Percentiles rank a stretch among this genome's conserved stretches.
These are phyloP conservation scores for Mythimna lalbum DNA, from an alignment of 2,888 invertebrate genomes.

Conservation along the genomic window DNA sequence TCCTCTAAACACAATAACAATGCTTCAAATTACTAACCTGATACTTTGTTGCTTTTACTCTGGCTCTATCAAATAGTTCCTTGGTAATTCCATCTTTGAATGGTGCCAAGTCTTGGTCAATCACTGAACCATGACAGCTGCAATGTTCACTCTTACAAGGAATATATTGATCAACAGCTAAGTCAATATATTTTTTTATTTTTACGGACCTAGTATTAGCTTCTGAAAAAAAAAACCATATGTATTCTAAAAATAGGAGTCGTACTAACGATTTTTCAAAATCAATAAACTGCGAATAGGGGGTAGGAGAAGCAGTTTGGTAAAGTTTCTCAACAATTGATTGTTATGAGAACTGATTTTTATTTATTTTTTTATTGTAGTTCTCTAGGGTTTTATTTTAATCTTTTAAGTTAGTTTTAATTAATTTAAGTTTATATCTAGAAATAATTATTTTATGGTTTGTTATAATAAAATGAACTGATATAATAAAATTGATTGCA, in stretches of 20 bases:
- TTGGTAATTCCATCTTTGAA: slow-evolving; percentile 94
- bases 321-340: background rate
- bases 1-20: background rate
- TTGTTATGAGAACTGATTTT: background rate
- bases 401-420: too few relatives aligned
- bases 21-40: slow-evolving; percentile 73
- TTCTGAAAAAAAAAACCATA: slow-evolving; percentile 75
- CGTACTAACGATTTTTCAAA: background rate
- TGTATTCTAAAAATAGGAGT: background rate
- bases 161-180: slow-evolving; percentile 86
- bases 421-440: too few relatives aligned
- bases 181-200: slow-evolving; percentile 84
- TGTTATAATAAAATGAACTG: too few relatives aligned
- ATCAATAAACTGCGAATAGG: background rate
- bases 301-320: background rate
- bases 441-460: too few relatives aligned
- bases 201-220: slow-evolving; percentile 83
- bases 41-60: slow-evolving; percentile 83
- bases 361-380: too few relatives aligned
- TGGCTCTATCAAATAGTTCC: slow-evolving; percentile 91
- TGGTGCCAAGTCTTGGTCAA: slow-evolving; percentile 92
- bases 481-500: background rate
- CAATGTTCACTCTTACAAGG: slow-evolving; percentile 91
- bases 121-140: slow-evolving; percentile 92
- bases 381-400: too few relatives aligned